Evolutionary conservation across 2,113 vertebrate genomes (phyloP).

Genomic region (Prionailurus viverrinus): DNA sequence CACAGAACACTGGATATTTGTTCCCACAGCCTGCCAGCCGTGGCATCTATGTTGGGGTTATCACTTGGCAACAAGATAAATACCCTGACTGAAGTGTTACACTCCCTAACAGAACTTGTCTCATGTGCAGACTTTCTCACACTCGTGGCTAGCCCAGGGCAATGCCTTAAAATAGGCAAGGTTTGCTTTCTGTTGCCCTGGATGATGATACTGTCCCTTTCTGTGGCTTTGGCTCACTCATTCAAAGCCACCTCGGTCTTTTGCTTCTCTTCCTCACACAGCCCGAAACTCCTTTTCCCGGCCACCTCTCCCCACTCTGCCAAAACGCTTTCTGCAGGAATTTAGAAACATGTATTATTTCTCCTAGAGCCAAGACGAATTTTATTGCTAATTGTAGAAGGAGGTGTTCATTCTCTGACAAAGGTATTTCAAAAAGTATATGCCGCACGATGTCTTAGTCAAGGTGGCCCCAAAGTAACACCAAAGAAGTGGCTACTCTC

Average conservation of each 20-base stretch:
- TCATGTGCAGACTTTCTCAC: conserved; percentile 67
- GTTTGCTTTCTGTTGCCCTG: neutral
- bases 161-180: neutral
- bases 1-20: conserved; percentile 29
- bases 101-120: conserved; percentile 36
- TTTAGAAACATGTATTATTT: neutral
- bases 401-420: neutral
- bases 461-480: neutral
- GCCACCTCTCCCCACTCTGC: neutral
- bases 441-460: neutral
- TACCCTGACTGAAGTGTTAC: neutral
- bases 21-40: neutral
- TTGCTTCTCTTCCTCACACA: conserved; percentile 5
- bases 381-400: neutral
- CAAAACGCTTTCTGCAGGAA: neutral
- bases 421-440: neutral
- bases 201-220: neutral
- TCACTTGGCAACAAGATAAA: conserved; percentile 78
- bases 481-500: neutral
- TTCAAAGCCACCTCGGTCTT: neutral
- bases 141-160: neutral
- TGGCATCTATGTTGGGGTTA: conserved; percentile 1
- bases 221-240: neutral
- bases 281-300: conserved; percentile 46
- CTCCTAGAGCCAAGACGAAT: neutral